Evolutionary conservation across 2,113 vertebrate genomes (phyloP).

Genomic region (Gulo gulo): DNA sequence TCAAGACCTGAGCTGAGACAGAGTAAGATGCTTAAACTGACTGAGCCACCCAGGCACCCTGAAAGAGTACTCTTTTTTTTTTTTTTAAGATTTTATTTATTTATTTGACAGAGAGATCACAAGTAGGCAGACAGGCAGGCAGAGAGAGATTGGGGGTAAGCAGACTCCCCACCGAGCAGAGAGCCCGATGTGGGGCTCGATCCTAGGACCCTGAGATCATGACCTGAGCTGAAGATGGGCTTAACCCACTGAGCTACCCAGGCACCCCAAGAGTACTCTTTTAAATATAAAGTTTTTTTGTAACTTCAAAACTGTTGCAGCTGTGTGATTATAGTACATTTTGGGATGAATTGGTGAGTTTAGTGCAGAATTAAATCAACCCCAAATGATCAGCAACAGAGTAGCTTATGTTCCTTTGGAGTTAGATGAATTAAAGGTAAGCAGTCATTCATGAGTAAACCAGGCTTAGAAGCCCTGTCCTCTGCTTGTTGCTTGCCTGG

Average conservation of each 20-base stretch:
- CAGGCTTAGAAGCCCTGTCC: neutral
- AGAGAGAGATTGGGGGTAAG: too few relatives aligned
- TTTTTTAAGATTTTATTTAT: too few relatives aligned
- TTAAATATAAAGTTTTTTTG: neutral
- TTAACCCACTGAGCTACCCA: neutral
- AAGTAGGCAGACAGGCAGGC: too few relatives aligned
- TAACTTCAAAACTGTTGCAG: neutral
- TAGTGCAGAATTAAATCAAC: slow-evolving; percentile 13
- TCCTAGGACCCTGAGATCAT: neutral
- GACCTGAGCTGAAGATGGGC: too few relatives aligned
- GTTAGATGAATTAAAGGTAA: neutral
- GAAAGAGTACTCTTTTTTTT: neutral
- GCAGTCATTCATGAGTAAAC: neutral
- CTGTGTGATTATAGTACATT: neutral
- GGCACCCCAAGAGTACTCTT: neutral
- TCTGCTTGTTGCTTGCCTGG: neutral
- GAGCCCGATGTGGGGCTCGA: neutral
- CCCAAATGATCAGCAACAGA: neutral
- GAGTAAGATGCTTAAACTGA: too few relatives aligned
- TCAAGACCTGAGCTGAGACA: neutral
- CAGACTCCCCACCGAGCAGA: too few relatives aligned
- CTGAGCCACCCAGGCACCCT: neutral
- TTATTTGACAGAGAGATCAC: too few relatives aligned
- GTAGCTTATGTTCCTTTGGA: neutral
- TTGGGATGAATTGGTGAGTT: neutral